A percentile compares a stretch with the other conserved stretches of the same genome.
phyloP scores from a whole-genome alignment of 37 sponge, comb jelly and placozoan species.

The Oopsacas minuta region DNA sequence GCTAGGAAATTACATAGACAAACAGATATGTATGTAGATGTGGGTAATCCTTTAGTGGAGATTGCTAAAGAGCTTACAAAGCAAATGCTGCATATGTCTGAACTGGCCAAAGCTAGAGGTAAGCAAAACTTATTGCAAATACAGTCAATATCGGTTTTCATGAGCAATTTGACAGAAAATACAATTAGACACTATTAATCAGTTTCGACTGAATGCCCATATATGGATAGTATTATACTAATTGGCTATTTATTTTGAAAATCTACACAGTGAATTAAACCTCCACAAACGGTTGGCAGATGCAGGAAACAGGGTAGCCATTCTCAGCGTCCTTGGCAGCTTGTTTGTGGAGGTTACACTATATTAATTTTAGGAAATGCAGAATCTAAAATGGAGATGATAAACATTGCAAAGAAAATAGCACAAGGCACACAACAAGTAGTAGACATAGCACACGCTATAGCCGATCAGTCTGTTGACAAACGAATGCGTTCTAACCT shows the following conservation, averaged over 20 bases:
- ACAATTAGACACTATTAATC: no score
- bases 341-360: no score
- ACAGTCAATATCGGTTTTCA: neutral
- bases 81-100: constrained; percentile 67
- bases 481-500: constrained; percentile 45
- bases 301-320: no score
- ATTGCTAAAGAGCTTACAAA: constrained; percentile 72
- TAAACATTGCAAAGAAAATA: constrained; percentile 49
- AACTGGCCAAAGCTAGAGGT: constrained; percentile 44
- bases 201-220: no score
- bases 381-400: constrained; percentile 61
- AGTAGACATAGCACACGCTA: constrained; percentile 40
- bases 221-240: no score
- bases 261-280: no score
- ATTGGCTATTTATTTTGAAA: no score
- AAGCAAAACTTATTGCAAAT: neutral
- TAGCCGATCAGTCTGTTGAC: constrained; percentile 56
- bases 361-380: neutral
- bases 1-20: neutral
- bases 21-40: constrained; percentile 50
- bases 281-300: no score
- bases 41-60: constrained; percentile 48
- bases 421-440: constrained; percentile 42
- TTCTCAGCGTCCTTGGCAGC: no score
- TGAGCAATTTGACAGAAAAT: no score